Percentiles rank a stretch among this genome's conserved stretches.
Evolutionary conservation across 2,113 vertebrate genomes (phyloP).

Genomic region (Raja brachyura): DNA sequence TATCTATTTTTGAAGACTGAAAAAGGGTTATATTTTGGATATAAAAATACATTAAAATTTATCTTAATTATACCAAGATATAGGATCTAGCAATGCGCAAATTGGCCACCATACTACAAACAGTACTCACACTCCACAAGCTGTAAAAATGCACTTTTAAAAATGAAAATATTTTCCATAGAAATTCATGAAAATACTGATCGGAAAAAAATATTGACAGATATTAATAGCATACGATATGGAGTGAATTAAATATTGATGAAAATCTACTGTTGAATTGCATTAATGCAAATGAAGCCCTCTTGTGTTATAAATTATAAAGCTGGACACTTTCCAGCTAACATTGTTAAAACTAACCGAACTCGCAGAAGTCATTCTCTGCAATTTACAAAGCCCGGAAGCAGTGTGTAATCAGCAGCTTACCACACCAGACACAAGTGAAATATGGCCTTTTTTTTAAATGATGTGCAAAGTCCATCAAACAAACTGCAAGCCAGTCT

Average conservation of each 20-base stretch:
- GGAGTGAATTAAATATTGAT: neutral
- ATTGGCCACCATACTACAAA: neutral
- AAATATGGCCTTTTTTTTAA: neutral
- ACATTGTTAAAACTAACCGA: neutral
- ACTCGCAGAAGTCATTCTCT: neutral
- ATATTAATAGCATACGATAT: neutral
- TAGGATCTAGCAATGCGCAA: neutral
- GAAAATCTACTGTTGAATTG: neutral
- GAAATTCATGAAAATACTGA: neutral
- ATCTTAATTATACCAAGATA: neutral
- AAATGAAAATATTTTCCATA: neutral
- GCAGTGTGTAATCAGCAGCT: neutral
- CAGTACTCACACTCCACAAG: neutral
- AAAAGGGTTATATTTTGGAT: neutral
- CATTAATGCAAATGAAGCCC: neutral
- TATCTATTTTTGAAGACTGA: neutral
- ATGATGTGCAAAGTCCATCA: neutral
- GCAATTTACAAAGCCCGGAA: neutral
- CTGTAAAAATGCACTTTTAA: neutral
- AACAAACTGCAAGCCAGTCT: neutral
- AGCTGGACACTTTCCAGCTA: neutral
- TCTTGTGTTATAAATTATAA: slow-evolving; percentile 8
- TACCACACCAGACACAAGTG: neutral
- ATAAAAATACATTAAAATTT: neutral
- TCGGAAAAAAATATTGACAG: neutral